Conservation (phyloP, 2,888 invertebrate genomes). For the Opisthograptis luteolata region DNA sequence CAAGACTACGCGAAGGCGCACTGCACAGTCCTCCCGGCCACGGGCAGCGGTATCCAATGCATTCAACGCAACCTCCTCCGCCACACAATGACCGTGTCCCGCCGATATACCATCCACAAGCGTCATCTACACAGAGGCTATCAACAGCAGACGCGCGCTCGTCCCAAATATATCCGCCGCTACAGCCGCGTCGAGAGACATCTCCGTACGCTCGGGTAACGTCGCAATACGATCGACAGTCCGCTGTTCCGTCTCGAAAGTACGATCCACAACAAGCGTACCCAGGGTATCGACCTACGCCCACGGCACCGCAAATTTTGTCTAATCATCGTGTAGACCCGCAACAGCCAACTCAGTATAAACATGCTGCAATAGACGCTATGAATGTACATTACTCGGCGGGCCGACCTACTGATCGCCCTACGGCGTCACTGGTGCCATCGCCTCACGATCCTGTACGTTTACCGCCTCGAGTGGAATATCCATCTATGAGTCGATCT, state of each 20-base stretch:
- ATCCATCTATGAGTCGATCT: slow-evolving; percentile 57
- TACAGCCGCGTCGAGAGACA: slow-evolving; percentile 66
- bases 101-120: slow-evolving; percentile 75
- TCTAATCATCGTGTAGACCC: slow-evolving; percentile 67
- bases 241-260: slow-evolving; percentile 65
- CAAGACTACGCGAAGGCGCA: slow-evolving; percentile 64
- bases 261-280: slow-evolving; percentile 77
- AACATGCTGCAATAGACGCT: slow-evolving; percentile 61
- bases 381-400: slow-evolving; percentile 62
- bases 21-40: slow-evolving; percentile 59
- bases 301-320: slow-evolving; percentile 56
- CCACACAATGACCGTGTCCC: slow-evolving; percentile 78
- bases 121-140: slow-evolving; percentile 59
- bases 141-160: slow-evolving; percentile 57
- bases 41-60: slow-evolving; percentile 64
- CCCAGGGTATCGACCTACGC: slow-evolving; percentile 70
- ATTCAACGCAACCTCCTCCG: slow-evolving; percentile 64
- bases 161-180: slow-evolving; percentile 58
- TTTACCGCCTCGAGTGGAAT: slow-evolving; percentile 61
- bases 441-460: slow-evolving; percentile 62
- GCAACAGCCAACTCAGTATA: slow-evolving; percentile 66
- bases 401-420: slow-evolving; percentile 61
- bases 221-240: slow-evolving; percentile 70
- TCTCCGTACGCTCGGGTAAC: slow-evolving; percentile 61
- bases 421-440: slow-evolving; percentile 58